A percentile compares a stretch with the other conserved stretches of the same genome.
Conservation (phyloP, 2,113 vertebrate genomes). For the Callocephalon fimbriatum region DNA sequence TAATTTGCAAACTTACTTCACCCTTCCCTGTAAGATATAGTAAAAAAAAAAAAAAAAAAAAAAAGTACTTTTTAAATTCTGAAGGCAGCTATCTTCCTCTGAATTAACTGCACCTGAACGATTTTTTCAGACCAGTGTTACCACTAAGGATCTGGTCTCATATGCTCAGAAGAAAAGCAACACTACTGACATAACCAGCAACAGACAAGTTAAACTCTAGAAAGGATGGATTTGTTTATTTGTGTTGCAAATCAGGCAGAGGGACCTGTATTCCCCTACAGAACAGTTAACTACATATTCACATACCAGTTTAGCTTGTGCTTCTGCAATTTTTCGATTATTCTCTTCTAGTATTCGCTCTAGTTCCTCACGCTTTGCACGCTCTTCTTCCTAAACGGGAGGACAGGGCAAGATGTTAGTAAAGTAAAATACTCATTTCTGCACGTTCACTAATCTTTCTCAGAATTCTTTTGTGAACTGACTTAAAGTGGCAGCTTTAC, state of each 20-base stretch:
- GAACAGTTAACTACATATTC: not conserved
- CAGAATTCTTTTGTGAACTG: conserved; percentile 79
- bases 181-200: not conserved
- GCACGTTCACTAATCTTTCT: conserved; percentile 81
- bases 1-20: not conserved
- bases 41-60: not conserved
- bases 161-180: not conserved
- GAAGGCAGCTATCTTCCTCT: not conserved
- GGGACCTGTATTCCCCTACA: not conserved
- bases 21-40: not conserved
- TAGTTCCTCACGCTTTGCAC: conserved; percentile 97
- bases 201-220: not conserved
- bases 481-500: conserved; percentile 81
- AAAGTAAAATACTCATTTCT: conserved; percentile 73
- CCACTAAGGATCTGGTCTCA: not conserved
- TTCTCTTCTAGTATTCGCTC: conserved; percentile 99
- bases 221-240: not conserved
- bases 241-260: not conserved
- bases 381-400: conserved; percentile 98
- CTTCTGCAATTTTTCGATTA: conserved; percentile 99
- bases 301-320: conserved; percentile 98
- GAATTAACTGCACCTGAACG: not conserved
- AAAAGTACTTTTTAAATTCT: not conserved
- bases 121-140: not conserved
- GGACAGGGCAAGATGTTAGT: conserved; percentile 93